Evolutionary conservation across 2,113 vertebrate species (phyloP).

Genomic region (Terrapene triunguis): DNA sequence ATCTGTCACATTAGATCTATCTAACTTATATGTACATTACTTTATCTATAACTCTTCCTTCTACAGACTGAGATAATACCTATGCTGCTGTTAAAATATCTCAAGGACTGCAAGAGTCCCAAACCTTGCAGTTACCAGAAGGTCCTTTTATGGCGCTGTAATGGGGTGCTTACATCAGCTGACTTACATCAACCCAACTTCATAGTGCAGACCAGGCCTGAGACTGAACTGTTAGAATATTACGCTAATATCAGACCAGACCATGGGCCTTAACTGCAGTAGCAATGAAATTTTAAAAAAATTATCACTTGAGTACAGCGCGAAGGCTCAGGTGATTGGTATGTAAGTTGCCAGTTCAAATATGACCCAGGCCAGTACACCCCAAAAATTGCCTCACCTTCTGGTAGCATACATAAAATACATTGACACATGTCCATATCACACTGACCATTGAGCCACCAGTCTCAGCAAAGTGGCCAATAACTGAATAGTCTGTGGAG

Average conservation of each 20-base stretch:
- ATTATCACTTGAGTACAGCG: not conserved
- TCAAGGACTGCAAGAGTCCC: rapidly evolving
- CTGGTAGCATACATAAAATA: not conserved
- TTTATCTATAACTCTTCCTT: not conserved
- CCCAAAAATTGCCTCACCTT: not conserved
- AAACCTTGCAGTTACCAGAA: not conserved
- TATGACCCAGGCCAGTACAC: rapidly evolving
- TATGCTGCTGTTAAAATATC: not conserved
- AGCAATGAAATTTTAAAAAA: not conserved
- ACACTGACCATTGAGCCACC: not conserved
- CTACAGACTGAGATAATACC: not conserved
- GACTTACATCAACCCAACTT: not conserved
- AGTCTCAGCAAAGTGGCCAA: rapidly evolving
- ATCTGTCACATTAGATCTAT: not conserved
- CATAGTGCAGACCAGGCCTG: not conserved
- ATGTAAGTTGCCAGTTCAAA: not conserved
- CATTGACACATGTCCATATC: not conserved
- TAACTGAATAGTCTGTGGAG: not conserved
- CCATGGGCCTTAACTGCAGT: not conserved
- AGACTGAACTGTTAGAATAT: not conserved
- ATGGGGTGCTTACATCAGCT: not conserved
- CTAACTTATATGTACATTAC: rapidly evolving
- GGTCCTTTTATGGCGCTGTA: not conserved
- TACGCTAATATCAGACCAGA: not conserved
- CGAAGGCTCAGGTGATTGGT: not conserved